These are phyloP conservation scores for Ochotona curzoniae DNA, from an alignment of 2,113 vertebrate species.

Conservation along the genomic window DNA sequence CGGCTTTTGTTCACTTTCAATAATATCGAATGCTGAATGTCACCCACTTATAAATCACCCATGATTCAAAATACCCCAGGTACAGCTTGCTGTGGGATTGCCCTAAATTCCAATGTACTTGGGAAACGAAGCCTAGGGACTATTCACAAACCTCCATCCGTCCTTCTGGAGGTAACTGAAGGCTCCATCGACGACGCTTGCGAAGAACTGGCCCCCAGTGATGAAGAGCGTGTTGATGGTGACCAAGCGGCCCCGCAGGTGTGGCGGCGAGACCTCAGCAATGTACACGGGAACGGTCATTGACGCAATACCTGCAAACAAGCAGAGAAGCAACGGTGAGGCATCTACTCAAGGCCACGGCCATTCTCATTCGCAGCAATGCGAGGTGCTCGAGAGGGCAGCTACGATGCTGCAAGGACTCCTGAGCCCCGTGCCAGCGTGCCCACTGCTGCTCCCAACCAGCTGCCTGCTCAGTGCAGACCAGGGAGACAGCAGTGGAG, in stretches of 20 bases:
- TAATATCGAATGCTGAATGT: constrained; percentile 19
- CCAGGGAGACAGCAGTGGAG: no score
- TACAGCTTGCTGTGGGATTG: not conserved
- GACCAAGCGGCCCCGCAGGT: constrained; percentile 95
- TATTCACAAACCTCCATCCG: constrained; percentile 93
- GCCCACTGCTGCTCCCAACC: no score
- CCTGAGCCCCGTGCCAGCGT: no score
- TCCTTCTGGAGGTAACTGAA: constrained; percentile 94
- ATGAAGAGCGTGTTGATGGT: constrained; percentile 97
- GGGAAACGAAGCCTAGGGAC: constrained; percentile 55
- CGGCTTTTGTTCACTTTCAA: constrained; percentile 23
- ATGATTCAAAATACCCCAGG: not conserved
- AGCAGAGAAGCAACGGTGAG: constrained; percentile 51
- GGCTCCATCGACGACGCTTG: constrained; percentile 94
- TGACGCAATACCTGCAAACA: constrained; percentile 92
- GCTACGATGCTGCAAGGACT: no score
- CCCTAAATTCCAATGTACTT: not conserved
- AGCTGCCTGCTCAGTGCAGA: no score
- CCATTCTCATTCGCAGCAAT: not conserved
- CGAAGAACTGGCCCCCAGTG: constrained; percentile 98
- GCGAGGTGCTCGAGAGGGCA: no score
- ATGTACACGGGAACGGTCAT: constrained; percentile 99
- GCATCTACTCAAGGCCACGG: accelerated
- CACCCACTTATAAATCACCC: not conserved
- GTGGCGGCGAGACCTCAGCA: constrained; percentile 95